A percentile compares a stretch with the other conserved stretches of the same genome.
phyloP scores from a whole-genome alignment of 2,888 invertebrate species.

The Ormyrus labotus region DNA sequence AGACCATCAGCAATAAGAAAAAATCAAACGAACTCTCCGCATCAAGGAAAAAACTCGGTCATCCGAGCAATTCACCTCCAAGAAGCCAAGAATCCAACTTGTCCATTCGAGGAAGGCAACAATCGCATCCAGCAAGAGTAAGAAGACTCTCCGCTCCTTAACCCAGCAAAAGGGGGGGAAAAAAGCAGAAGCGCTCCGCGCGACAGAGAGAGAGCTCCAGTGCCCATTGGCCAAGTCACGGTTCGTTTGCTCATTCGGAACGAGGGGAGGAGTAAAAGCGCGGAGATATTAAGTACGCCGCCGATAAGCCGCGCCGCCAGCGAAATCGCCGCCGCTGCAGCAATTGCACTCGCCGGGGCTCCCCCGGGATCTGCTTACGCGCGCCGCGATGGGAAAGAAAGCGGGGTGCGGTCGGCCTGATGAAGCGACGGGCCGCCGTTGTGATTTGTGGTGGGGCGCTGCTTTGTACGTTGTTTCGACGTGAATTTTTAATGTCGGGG shows the following conservation, averaged over 20 bases:
- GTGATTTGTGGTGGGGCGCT: too few relatives aligned
- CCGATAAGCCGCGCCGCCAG: background rate
- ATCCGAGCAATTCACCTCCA: conserved; percentile 9
- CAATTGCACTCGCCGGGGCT: too few relatives aligned
- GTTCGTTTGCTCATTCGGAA: conserved; percentile 16
- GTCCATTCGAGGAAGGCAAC: too few relatives aligned
- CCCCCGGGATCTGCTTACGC: too few relatives aligned
- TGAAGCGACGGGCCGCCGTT: too few relatives aligned
- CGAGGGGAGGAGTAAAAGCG: background rate
- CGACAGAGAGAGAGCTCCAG: background rate
- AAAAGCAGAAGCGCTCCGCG: background rate
- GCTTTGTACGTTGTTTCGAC: too few relatives aligned
- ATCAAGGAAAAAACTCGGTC: conserved; percentile 7
- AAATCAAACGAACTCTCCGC: background rate
- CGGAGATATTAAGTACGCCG: background rate
- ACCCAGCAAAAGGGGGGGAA: background rate
- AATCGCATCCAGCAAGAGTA: too few relatives aligned
- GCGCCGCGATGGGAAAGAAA: too few relatives aligned
- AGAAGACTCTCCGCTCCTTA: too few relatives aligned
- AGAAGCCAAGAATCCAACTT: background rate
- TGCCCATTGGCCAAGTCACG: conserved; percentile 25
- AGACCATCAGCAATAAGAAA: too few relatives aligned
- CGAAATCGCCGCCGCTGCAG: background rate
- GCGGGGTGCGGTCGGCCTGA: too few relatives aligned
- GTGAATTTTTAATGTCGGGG: too few relatives aligned